Conservation (phyloP, 2,113 vertebrate species). For the Candoia aspera region DNA sequence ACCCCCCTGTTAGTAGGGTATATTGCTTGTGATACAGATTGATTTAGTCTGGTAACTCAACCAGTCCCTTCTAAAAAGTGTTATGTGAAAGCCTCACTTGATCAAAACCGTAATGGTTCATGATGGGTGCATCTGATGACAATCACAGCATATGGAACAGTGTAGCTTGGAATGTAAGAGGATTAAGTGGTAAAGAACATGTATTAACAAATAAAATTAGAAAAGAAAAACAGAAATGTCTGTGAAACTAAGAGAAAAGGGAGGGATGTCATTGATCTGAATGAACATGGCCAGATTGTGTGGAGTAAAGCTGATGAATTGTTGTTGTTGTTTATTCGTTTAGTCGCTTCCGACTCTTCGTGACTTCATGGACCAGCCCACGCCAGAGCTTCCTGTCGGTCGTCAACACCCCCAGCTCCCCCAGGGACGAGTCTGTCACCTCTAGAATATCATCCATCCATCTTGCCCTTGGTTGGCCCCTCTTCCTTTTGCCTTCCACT, state of each 20-base stretch:
- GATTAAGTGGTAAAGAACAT: not conserved
- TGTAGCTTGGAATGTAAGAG: not conserved
- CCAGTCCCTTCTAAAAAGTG: no score
- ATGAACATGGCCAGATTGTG: not conserved
- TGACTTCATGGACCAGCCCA: no score
- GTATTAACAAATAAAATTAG: not conserved
- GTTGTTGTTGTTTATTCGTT: no score
- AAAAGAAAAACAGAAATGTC: not conserved
- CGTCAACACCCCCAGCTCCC: no score
- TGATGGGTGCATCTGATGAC: not conserved
- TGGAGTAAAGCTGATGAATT: not conserved
- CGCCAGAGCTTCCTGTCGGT: no score
- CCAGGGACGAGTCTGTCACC: no score
- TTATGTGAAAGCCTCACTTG: not conserved
- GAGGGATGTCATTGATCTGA: not conserved
- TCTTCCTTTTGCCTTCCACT: no score
- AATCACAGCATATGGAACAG: not conserved
- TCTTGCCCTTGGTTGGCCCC: no score
- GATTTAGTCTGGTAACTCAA: no score
- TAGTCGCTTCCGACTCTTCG: no score
- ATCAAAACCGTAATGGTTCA: not conserved
- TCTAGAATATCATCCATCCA: no score
- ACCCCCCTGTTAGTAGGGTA: not conserved
- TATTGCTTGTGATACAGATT: not conserved
- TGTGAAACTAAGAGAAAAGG: not conserved